Evolutionary conservation across 2,113 vertebrate species (phyloP), one percentile per base, ranked within the genome.

Genomic region (Neogobius melanostomus): DNA sequence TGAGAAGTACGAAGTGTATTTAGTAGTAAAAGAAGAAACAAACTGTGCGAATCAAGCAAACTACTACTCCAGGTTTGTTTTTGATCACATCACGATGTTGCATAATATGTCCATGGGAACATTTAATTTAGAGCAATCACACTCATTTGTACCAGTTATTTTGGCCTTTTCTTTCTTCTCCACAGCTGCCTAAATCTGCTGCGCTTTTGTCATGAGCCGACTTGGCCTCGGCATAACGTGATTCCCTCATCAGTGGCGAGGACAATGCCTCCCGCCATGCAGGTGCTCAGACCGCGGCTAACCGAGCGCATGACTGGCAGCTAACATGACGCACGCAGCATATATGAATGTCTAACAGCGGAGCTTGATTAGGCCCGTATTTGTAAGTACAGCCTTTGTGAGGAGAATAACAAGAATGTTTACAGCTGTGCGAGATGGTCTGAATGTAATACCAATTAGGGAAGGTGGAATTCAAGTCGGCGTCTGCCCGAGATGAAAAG

Each of bases 331-430:
- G 16, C 45, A 6, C 6, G 15, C 44, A 6, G 62, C 62, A 56
- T 64, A 44, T 45, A 61, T 42, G 14, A 44, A 9, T 44, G 59
- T 44, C 44, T 61, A 61, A 61, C 59, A 61, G 9, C 44, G 8
- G 42, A 9, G 59, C 59, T 44, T n/a, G 44, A 61, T 61, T 44
- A 60, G 57, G 57, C 11, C 57, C 6, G 5, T 60, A 28, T 60
- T 60, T 60, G 57, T 60, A 43, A 60, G 28, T 43, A 43, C 57
- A 43, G 28, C 28, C 42, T 36, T 60, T 43, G 57, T 60, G 57
- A 60, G 36, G 6, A 12, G 57, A 60, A 60, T 60, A 60, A 7
- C 36, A 60, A 60, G 57, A 36, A 11, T 42, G 36, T 15, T 60
- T 60, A 60, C 57, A 14, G 57, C 57, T 14, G 15, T 42, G 28